Evolutionary conservation across 2,113 vertebrate species (phyloP), one percentile per base, ranked within the genome.

Genomic region (Pelvicachromis taeniatus): DNA sequence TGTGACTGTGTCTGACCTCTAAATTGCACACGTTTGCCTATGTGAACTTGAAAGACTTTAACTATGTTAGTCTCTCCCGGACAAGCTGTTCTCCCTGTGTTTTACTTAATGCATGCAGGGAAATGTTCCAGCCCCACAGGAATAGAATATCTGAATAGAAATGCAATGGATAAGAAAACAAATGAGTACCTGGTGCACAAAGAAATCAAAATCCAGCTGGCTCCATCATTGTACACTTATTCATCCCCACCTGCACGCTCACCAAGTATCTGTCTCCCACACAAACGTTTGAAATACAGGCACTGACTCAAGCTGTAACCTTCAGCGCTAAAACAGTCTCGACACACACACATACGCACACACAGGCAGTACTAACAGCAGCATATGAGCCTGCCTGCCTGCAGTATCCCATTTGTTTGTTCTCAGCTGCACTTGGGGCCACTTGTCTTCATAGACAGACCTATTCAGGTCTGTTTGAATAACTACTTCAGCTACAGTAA

Each of bases 381-480:
- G 45, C 56, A 81, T 48, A 68, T 52, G 70, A 75, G 70, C 17
- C 14, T 68, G 80, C 56, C 82, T 53, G 54, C 70, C 65, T 61
- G 78, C 70, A 88, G 77, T 19, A 86, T 82, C 84, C 59, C 33
- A 88, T 56, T 80, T 80, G 79, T 90, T 80, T 86, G 85, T 87
- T 86, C 77, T 85, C 61, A 90, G 70, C 53, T 81, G 80, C 90
- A 94, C 78, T 85, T 73, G 86, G 87, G 81, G 84, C 59, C 77
- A 81, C 82, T 90, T 86, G 77, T 86, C 85, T 92, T 85, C 42
- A 50, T 11, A 29, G 87, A 84, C 80, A 81, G 53, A 84, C 40
- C 77, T 68, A 83, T 92, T 93, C 83, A 84, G 81, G 79, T 86
- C 78, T 59, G 48, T 63, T 78, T 89, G 23, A 89, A 75, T 75